A percentile compares a stretch with the other conserved stretches of the same genome.
These are phyloP conservation scores for Numenius arquata DNA, from an alignment of 2,113 vertebrate genomes.

Conservation along the genomic window DNA sequence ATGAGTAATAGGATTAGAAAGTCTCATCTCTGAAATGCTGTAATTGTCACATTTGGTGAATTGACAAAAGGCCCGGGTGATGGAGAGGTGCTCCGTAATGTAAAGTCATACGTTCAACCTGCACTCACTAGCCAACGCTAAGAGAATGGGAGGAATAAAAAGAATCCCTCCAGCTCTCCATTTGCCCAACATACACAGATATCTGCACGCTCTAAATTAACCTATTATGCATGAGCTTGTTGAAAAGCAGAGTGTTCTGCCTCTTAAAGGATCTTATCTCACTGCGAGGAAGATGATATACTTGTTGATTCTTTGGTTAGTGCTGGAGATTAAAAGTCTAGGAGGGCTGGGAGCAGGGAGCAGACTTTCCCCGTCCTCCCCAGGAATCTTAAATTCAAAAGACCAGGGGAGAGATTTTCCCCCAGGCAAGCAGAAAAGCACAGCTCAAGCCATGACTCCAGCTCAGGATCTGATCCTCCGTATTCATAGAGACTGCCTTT, in stretches of 20 bases:
- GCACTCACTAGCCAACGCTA: conserved; percentile 18
- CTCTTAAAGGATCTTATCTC: background rate
- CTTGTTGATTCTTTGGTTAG: conserved; percentile 14
- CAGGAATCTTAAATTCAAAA: background rate
- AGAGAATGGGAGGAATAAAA: conserved; percentile 59
- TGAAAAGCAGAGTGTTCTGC: background rate
- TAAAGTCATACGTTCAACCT: conserved; percentile 61
- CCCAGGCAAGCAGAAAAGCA: background rate
- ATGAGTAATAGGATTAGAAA: conserved; percentile 94
- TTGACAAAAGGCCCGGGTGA: conserved; percentile 74
- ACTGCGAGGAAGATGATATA: background rate
- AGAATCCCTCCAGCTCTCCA: background rate
- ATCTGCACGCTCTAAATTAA: background rate
- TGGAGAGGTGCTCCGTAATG: conserved; percentile 64
- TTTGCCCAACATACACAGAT: background rate
- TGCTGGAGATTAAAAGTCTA: background rate
- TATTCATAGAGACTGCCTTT: no score
- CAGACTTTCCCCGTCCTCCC: background rate
- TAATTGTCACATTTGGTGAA: conserved; percentile 79
- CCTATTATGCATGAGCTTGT: conserved; percentile 31
- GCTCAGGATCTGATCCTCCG: background rate
- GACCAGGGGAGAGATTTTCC: background rate
- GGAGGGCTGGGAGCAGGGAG: background rate
- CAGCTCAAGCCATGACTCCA: background rate
- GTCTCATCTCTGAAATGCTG: conserved; percentile 79